These are phyloP conservation scores for Eilema griseolum DNA, from an alignment of 2,888 invertebrate species.

Conservation along the genomic window DNA sequence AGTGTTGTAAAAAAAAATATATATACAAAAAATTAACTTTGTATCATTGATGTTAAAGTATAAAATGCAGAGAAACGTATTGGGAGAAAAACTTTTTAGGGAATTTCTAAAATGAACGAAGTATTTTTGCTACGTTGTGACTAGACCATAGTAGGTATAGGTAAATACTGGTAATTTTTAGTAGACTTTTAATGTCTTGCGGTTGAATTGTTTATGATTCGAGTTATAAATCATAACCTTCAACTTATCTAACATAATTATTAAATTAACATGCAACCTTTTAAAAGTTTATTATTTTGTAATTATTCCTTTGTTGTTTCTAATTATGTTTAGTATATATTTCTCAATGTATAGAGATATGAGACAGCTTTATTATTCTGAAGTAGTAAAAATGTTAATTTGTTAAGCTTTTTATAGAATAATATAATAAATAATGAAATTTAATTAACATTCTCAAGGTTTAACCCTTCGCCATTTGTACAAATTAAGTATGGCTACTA, in stretches of 20 bases:
- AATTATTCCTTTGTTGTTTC: background rate
- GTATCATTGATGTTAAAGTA: conserved; percentile 1
- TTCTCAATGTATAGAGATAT: background rate
- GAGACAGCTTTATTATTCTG: conserved; percentile 1
- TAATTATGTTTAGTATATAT: background rate
- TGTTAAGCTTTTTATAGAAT: background rate
- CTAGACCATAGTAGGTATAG: conserved; percentile 47
- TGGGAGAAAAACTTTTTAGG: conserved; percentile 23
- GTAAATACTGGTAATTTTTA: conserved; percentile 17
- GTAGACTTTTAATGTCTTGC: background rate
- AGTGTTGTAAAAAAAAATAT: too few species aligned
- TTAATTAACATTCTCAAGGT: background rate
- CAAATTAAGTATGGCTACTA: background rate
- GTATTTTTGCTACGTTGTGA: conserved; percentile 50
- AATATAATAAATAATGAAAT: background rate
- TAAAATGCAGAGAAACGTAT: conserved; percentile 24
- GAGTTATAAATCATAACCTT: background rate
- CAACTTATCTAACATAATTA: background rate
- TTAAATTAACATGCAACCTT: background rate
- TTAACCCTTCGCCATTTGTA: background rate
- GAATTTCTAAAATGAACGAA: conserved; percentile 32
- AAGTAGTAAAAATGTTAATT: background rate
- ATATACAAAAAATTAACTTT: conserved; percentile 11
- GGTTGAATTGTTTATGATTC: background rate
- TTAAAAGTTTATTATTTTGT: background rate